A percentile compares a stretch with the other conserved stretches of the same genome.
These are phyloP conservation scores for Coranthus polyacanthus DNA, from an alignment of 2,797 vertebrate genomes.

Conservation along the genomic window DNA sequence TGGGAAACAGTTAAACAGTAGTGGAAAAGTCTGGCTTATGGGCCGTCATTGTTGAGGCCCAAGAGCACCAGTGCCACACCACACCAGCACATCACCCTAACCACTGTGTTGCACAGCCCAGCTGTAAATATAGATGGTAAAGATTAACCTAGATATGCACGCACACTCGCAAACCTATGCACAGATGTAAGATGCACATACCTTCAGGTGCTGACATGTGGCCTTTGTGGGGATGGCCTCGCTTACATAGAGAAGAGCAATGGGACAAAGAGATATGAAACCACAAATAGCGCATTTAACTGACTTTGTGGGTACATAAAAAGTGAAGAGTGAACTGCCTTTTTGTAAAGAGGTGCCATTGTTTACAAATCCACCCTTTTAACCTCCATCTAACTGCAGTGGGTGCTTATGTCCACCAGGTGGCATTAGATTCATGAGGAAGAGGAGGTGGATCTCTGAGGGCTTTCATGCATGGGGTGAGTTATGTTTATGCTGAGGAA, in stretches of 20 bases:
- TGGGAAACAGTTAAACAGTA: slow-evolving; percentile 80
- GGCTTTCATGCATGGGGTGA: background rate
- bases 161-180: slow-evolving; percentile 37
- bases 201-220: slow-evolving; percentile 68
- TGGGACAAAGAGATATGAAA: slow-evolving; percentile 75
- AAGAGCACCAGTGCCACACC: slow-evolving; percentile 41
- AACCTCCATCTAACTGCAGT: slow-evolving; percentile 58
- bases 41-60: slow-evolving; percentile 58
- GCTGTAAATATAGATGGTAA: slow-evolving; percentile 81
- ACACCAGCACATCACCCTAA: slow-evolving; percentile 68
- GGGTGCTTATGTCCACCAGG: slow-evolving; percentile 69
- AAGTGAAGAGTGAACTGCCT: slow-evolving; percentile 33
- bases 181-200: slow-evolving; percentile 43
- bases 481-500: too few species aligned
- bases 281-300: slow-evolving; percentile 75
- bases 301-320: slow-evolving; percentile 50
- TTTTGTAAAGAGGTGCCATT: slow-evolving; percentile 36
- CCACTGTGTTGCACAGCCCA: slow-evolving; percentile 77
- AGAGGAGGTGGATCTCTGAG: slow-evolving; percentile 3
- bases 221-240: slow-evolving; percentile 73
- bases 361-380: slow-evolving; percentile 38
- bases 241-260: slow-evolving; percentile 53
- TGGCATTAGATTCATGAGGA: slow-evolving; percentile 66
- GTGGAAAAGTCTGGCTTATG: slow-evolving; percentile 64
- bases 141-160: slow-evolving; percentile 76